Evolutionary conservation across 2,888 invertebrate species (phyloP).

Genomic region (Corythucha ciliata): DNA sequence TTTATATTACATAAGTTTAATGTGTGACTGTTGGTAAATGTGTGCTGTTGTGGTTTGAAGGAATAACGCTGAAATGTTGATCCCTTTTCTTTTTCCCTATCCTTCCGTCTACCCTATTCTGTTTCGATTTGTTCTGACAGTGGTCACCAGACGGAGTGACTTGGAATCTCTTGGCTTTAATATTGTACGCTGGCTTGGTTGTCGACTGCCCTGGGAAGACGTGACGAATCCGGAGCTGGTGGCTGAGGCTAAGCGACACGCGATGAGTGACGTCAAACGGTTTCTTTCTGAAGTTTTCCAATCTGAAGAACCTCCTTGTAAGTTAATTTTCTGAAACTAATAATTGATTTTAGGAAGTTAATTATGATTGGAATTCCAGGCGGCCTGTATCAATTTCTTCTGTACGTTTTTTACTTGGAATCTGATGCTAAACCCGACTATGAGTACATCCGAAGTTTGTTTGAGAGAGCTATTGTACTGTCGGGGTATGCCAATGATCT

Average conservation of each 20-base stretch:
- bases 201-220: slow-evolving; percentile 76
- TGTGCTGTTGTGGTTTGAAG: too few relatives aligned
- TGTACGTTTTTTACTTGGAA: slow-evolving; percentile 58
- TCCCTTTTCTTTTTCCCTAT: background rate
- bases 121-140: slow-evolving; percentile 29
- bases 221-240: slow-evolving; percentile 43
- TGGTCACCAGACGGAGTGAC: slow-evolving; percentile 75
- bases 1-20: background rate
- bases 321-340: background rate
- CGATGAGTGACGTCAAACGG: slow-evolving; percentile 44
- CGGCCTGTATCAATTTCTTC: slow-evolving; percentile 49
- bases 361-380: slow-evolving; percentile 19
- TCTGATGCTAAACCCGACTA: slow-evolving; percentile 71
- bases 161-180: slow-evolving; percentile 93
- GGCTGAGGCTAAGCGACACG: slow-evolving; percentile 44
- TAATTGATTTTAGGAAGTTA: background rate
- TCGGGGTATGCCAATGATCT: slow-evolving; percentile 43
- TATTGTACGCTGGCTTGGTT: slow-evolving; percentile 86
- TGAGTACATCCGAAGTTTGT: slow-evolving; percentile 56
- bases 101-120: background rate
- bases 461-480: slow-evolving; percentile 54
- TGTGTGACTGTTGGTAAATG: too few relatives aligned
- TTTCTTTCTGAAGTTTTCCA: slow-evolving; percentile 47
- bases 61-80: too few relatives aligned
- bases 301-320: slow-evolving; percentile 40